Conservation (phyloP, 2,888 invertebrate species). For the Elegia similella region DNA sequence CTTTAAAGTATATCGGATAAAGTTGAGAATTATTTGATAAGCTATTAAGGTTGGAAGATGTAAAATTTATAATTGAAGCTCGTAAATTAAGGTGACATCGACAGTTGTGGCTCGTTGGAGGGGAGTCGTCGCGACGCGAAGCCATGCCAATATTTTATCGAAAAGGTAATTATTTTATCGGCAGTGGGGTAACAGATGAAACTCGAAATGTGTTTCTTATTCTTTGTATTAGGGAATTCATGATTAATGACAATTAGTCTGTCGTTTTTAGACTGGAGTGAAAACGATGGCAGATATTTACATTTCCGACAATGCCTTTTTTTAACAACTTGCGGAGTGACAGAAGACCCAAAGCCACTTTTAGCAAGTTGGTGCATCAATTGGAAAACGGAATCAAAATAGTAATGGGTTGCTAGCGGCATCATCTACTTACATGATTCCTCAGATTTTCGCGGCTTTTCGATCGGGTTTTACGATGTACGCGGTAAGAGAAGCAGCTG, state of each 20-base stretch:
- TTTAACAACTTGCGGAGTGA: too few relatives aligned
- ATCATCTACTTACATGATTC: too few relatives aligned
- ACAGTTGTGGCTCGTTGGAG: slow-evolving; percentile 74
- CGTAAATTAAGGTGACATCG: slow-evolving; percentile 83
- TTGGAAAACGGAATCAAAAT: too few relatives aligned
- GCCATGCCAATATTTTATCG: slow-evolving; percentile 75
- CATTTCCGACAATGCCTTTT: neutral
- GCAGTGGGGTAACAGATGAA: slow-evolving; percentile 58
- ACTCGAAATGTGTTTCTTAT: slow-evolving; percentile 50
- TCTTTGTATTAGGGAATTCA: slow-evolving; percentile 48
- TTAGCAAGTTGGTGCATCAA: too few relatives aligned
- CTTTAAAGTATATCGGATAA: slow-evolving; percentile 26
- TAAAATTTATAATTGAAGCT: slow-evolving; percentile 80
- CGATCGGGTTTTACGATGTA: too few relatives aligned
- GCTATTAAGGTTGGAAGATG: slow-evolving; percentile 41
- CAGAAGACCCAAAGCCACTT: too few relatives aligned
- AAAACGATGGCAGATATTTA: neutral
- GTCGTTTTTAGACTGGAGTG: slow-evolving; percentile 1
- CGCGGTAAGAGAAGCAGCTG: too few relatives aligned
- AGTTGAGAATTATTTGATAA: slow-evolving; percentile 28
- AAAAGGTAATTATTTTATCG: slow-evolving; percentile 76
- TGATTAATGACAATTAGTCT: slow-evolving; percentile 46
- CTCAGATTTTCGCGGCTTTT: too few relatives aligned
- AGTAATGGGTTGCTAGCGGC: too few relatives aligned
- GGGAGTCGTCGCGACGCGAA: slow-evolving; percentile 39